These are phyloP conservation scores for Galerucella pusilla DNA, from an alignment of 2,888 invertebrate genomes.

Conservation along the genomic window DNA sequence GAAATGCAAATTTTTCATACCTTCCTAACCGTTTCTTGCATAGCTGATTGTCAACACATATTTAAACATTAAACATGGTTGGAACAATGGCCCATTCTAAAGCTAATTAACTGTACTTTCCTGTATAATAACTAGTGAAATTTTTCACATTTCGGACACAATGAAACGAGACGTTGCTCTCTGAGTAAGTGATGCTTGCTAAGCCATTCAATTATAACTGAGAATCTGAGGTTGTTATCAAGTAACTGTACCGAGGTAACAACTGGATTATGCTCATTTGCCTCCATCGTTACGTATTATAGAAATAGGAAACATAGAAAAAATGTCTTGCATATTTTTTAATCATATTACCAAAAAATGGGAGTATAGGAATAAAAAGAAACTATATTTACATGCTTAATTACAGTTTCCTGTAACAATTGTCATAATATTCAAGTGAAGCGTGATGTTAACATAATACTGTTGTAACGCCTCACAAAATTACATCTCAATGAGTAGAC, in stretches of 20 bases:
- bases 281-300: not conserved
- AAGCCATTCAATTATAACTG: not conserved
- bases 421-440: too few relatives aligned
- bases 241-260: not conserved
- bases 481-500: too few relatives aligned
- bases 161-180: slow-evolving; percentile 35
- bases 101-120: slow-evolving; percentile 45
- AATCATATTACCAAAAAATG: too few relatives aligned
- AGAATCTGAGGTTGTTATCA: not conserved
- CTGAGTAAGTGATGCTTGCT: not conserved
- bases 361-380: too few relatives aligned
- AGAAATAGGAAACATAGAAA: too few relatives aligned
- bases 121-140: slow-evolving; percentile 43
- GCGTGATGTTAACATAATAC: too few relatives aligned
- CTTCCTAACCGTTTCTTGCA: slow-evolving; percentile 34
- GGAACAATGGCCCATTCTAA: slow-evolving; percentile 47
- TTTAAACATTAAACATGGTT: slow-evolving; percentile 40
- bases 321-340: too few relatives aligned
- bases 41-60: slow-evolving; percentile 39
- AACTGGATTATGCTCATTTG: not conserved
- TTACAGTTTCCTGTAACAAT: too few relatives aligned
- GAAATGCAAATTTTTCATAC: slow-evolving; percentile 27
- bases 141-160: slow-evolving; percentile 38
- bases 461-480: too few relatives aligned
- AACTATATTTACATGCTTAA: too few relatives aligned